These are phyloP conservation scores for Phylloscopus trochiloides DNA, from an alignment of 2,113 vertebrate species.

Conservation along the genomic window DNA sequence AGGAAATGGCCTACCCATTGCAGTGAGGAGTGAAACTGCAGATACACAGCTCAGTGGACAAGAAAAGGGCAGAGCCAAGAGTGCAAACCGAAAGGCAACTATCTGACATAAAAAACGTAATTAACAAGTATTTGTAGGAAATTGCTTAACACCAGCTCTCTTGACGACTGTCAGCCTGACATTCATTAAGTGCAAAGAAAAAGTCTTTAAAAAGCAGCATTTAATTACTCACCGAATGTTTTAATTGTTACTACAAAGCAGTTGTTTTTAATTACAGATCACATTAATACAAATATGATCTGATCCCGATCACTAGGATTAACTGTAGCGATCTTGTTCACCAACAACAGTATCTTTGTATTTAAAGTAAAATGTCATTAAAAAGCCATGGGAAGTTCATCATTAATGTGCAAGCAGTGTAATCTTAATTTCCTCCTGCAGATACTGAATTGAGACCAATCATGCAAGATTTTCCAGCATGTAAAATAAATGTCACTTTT, in stretches of 20 bases:
- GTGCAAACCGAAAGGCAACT: not conserved
- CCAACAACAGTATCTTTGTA: not conserved
- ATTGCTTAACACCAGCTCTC: not conserved
- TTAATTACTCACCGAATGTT: conserved; percentile 2
- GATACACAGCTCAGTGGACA: not conserved
- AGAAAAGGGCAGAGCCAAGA: not conserved
- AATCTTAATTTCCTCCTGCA: conserved; percentile 29
- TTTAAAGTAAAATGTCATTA: conserved; percentile 16
- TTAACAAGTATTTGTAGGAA: not conserved
- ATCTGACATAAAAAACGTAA: not conserved
- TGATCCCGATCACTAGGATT: not conserved
- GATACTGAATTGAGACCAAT: conserved; percentile 23
- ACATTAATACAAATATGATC: not conserved
- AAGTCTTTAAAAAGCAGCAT: not conserved
- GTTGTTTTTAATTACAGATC: conserved; percentile 19
- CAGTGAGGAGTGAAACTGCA: not conserved
- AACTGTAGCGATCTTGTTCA: not conserved
- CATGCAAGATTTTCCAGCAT: not conserved
- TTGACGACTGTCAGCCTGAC: not conserved
- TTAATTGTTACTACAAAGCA: conserved; percentile 2
- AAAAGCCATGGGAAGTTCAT: conserved; percentile 1
- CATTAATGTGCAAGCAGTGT: not conserved
- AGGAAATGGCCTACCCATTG: not conserved
- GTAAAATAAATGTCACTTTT: conserved; percentile 26
- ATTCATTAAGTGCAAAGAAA: not conserved